Evolutionary conservation across 1,140 invertebrate species (phyloP).

Genomic region (Drosophila sucinea): DNA sequence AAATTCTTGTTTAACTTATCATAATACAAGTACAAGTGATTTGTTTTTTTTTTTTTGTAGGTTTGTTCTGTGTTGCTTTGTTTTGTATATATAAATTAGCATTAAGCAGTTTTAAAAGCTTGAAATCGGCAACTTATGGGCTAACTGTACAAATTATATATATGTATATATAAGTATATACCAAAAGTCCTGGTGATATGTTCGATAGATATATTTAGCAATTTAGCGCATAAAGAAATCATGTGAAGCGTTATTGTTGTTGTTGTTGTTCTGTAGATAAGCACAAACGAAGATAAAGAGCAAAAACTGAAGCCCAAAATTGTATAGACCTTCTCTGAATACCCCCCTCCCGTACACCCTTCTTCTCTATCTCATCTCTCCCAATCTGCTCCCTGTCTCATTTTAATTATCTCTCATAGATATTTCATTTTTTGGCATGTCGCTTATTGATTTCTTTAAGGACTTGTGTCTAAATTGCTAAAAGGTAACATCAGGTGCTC

Average conservation of each 20-base stretch:
- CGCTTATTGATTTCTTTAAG: constrained; percentile 73
- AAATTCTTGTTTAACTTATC: constrained; percentile 22
- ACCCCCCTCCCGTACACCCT: constrained; percentile 11
- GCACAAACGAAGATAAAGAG: constrained; percentile 70
- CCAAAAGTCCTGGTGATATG: constrained; percentile 55
- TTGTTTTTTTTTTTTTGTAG: neutral
- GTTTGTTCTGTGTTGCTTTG: neutral
- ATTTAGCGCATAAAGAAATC: constrained; percentile 81
- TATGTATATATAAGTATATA: constrained; percentile 11
- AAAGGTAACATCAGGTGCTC: constrained; percentile 83
- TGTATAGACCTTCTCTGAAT: constrained; percentile 10
- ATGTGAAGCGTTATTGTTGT: constrained; percentile 57
- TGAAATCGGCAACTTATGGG: constrained; percentile 52
- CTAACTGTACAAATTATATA: constrained; percentile 72
- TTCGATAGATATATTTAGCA: constrained; percentile 65
- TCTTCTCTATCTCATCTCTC: neutral
- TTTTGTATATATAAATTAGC: constrained; percentile 27
- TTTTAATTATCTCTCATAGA: constrained; percentile 28
- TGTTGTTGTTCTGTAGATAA: constrained; percentile 42
- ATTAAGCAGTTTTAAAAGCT: constrained; percentile 32
- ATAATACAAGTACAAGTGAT: neutral
- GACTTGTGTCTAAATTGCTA: constrained; percentile 83
- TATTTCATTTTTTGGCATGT: constrained; percentile 41
- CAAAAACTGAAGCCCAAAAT: constrained; percentile 61
- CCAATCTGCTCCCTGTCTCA: neutral